Evolutionary conservation across 1,140 invertebrate genomes (phyloP), one percentile per base, ranked within the genome.

Genomic region (Cyrtorhinus lividipennis): DNA sequence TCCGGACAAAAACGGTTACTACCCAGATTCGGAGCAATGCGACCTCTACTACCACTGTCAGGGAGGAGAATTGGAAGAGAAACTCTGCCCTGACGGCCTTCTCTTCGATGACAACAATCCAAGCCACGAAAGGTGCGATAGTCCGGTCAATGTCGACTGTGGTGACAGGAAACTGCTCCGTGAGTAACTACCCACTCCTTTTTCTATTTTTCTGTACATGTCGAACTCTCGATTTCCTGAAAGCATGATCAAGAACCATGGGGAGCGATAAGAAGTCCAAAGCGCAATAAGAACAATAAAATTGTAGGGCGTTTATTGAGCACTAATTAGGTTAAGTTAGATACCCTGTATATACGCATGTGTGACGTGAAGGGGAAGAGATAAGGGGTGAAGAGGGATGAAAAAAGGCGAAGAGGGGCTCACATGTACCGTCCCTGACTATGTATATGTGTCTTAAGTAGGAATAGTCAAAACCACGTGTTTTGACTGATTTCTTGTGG

Each of bases 31-130:
- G 1, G 78, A 81, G 66, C 86, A 90, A 72, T 91, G 89, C 72
- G 89, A 92, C 74, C 79, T 88, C 38, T 90, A 89, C 72, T 88
- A 88, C 71, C 79, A 80, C 67, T 91, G 88, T 74, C 73, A 58
- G 81, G 85, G 72, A 81, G 80, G 76, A 27, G 71, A 77, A 61
- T 67, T 83, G 8, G 84, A 85, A 69, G 78, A 85, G 66, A 83
- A 80, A 66, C 73, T 90, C 2, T 91, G 89, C 72, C 87, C 87
- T 1, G 88, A 90, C 68, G 88, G 88, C 0, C 77, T 90, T 20
- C 82, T 90, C 2, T 91, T 91, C 73, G 81, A 85, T 67, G 85
- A 87, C 67, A 81, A 80, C 61, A 84, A 84, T 68, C 81, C 84
- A 1, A 84, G 80, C 69, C 84, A 84, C 65, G 86, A 86, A 67